A percentile compares a stretch with the other conserved stretches of the same genome.
Conservation (phyloP, 2,113 vertebrate species). For the Plecotus auritus region DNA sequence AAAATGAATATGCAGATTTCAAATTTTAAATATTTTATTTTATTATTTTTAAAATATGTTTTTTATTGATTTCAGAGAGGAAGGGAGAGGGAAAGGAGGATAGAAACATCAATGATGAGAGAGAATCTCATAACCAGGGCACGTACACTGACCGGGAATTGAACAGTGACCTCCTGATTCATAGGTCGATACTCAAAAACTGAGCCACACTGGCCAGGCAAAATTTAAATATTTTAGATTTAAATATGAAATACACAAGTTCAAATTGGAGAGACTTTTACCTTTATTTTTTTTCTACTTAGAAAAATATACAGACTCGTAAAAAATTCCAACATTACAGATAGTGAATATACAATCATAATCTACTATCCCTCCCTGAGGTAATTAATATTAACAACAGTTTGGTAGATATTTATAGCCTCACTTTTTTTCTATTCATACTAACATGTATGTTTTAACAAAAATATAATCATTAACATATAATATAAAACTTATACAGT, state of each 20-base stretch:
- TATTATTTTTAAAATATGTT: too few relatives aligned
- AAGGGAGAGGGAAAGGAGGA: too few relatives aligned
- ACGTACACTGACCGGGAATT: too few relatives aligned
- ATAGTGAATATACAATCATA: conserved; percentile 6
- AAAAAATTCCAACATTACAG: conserved; percentile 53
- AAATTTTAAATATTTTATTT: conserved; percentile 19
- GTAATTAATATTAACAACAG: conserved; percentile 41
- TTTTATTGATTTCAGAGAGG: too few relatives aligned
- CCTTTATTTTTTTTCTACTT: conserved; percentile 50
- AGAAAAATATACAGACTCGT: conserved; percentile 58
- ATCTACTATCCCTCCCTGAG: conserved; percentile 54
- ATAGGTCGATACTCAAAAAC: too few relatives aligned
- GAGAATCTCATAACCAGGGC: too few relatives aligned
- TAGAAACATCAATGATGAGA: too few relatives aligned
- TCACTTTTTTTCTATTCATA: conserved; percentile 14
- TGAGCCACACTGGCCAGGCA: too few relatives aligned
- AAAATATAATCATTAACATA: conserved; percentile 44
- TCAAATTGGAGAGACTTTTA: conserved; percentile 32
- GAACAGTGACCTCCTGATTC: too few relatives aligned
- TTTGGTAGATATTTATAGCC: conserved; percentile 32
- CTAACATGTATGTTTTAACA: conserved; percentile 41
- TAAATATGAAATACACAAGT: conserved; percentile 46
- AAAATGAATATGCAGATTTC: not conserved
- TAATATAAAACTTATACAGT: conserved; percentile 16
- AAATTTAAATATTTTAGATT: conserved; percentile 47